These are phyloP conservation scores for Macaria liturata DNA, from an alignment of 2,888 invertebrate species.

Conservation along the genomic window DNA sequence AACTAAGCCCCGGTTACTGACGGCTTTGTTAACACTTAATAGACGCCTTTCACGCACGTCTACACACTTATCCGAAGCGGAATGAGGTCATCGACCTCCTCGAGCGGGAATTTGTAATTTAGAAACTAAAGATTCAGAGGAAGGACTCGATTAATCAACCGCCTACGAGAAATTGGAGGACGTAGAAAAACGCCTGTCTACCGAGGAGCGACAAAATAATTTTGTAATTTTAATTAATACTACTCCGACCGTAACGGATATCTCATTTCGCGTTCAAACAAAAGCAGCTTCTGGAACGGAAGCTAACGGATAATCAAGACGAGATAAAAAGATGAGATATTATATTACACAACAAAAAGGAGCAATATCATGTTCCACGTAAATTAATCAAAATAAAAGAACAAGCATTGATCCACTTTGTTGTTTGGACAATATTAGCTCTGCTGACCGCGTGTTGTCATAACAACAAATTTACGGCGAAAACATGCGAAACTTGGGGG, in stretches of 20 bases:
- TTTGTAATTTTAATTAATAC: conserved; percentile 45
- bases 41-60: conserved; percentile 28
- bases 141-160: conserved; percentile 39
- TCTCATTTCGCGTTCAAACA: conserved; percentile 35
- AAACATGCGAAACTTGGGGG: conserved; percentile 60
- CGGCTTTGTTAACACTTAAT: conserved; percentile 28
- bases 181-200: conserved; percentile 24
- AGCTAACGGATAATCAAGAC: conserved; percentile 22
- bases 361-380: conserved; percentile 17
- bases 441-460: conserved; percentile 68
- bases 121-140: conserved; percentile 17
- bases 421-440: conserved; percentile 39
- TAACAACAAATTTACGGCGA: conserved; percentile 57
- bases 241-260: conserved; percentile 34
- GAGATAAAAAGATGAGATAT: conserved; percentile 17
- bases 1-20: conserved; percentile 35
- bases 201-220: conserved; percentile 35
- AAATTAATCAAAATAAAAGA: conserved; percentile 17
- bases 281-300: conserved; percentile 23
- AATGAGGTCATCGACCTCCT: conserved; percentile 28
- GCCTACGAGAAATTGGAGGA: conserved; percentile 36
- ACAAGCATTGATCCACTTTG: conserved; percentile 30
- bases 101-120: conserved; percentile 20
- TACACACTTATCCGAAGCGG: conserved; percentile 19
- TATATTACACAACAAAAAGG: conserved; percentile 11